phyloP scores from a whole-genome alignment of 2,888 invertebrate genomes.

The Drosophila affinis region DNA sequence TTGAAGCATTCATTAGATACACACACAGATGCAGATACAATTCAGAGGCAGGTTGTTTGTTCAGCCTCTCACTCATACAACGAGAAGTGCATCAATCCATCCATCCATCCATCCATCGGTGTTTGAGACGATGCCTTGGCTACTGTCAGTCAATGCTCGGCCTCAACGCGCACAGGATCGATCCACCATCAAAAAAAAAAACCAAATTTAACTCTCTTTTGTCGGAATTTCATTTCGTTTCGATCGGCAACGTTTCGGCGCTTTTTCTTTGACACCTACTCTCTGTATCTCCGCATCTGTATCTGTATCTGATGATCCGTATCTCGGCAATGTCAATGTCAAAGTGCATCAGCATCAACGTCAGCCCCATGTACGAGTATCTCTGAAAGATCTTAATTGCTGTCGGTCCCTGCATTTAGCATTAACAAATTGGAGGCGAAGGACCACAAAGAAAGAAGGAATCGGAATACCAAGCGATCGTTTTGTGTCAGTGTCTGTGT shows the following conservation, averaged over 20 bases:
- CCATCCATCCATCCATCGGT: constrained; percentile 9
- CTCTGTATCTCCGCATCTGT: background rate
- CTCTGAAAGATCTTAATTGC: constrained; percentile 73
- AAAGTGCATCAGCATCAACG: constrained; percentile 57
- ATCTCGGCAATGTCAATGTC: constrained; percentile 77
- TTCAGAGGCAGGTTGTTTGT: constrained; percentile 37
- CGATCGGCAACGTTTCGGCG: constrained; percentile 29
- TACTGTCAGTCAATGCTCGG: constrained; percentile 59
- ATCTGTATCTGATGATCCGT: constrained; percentile 44
- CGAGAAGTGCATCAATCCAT: constrained; percentile 3
- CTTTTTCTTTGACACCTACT: constrained; percentile 41
- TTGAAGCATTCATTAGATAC: constrained; percentile 74
- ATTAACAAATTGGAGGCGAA: constrained; percentile 58
- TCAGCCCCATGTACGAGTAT: constrained; percentile 38
- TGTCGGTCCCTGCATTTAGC: constrained; percentile 43
- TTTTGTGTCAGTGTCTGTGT: no score
- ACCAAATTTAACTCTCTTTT: constrained; percentile 16
- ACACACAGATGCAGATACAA: background rate
- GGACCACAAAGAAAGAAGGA: constrained; percentile 20
- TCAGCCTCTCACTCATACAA: constrained; percentile 52
- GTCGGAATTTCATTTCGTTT: constrained; percentile 21
- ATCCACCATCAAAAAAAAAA: constrained; percentile 23
- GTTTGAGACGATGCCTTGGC: constrained; percentile 38
- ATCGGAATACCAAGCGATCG: constrained; percentile 15
- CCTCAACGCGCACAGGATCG: constrained; percentile 68